phyloP scores from a whole-genome alignment of 2,888 invertebrate genomes.

The Deilephila porcellus region DNA sequence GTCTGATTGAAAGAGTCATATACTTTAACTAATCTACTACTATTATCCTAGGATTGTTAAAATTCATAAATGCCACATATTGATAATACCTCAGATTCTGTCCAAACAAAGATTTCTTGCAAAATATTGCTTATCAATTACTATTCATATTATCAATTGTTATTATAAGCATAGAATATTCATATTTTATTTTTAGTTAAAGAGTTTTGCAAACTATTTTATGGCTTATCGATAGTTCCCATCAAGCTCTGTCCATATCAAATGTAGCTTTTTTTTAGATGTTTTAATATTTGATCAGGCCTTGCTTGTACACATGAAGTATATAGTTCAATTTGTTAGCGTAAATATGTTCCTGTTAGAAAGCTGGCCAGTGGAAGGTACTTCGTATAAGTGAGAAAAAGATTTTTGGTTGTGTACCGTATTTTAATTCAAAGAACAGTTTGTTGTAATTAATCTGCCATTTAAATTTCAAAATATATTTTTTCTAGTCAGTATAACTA shows the following conservation, averaged over 20 bases:
- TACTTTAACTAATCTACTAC: neutral
- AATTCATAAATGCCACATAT: neutral
- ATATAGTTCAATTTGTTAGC: neutral
- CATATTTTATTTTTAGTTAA: too few species aligned
- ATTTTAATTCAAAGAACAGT: neutral
- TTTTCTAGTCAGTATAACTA: conserved; percentile 9
- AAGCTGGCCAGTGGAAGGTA: neutral
- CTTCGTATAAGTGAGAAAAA: neutral
- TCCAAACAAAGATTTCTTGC: neutral
- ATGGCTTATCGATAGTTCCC: too few species aligned
- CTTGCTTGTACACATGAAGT: neutral
- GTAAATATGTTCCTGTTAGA: conserved; percentile 7
- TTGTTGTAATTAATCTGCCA: neutral
- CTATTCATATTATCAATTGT: too few species aligned
- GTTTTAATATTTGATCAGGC: neutral
- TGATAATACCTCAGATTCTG: neutral
- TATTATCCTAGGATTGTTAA: too few species aligned
- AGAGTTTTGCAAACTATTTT: too few species aligned
- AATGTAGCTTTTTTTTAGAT: neutral
- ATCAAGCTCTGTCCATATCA: too few species aligned
- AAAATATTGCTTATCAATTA: too few species aligned
- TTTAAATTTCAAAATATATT: neutral
- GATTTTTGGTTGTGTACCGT: neutral
- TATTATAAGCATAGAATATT: too few species aligned
- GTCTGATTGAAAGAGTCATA: neutral